These are phyloP conservation scores for Cheumatopsyche charites DNA, from an alignment of 1,140 invertebrate genomes.

Conservation along the genomic window DNA sequence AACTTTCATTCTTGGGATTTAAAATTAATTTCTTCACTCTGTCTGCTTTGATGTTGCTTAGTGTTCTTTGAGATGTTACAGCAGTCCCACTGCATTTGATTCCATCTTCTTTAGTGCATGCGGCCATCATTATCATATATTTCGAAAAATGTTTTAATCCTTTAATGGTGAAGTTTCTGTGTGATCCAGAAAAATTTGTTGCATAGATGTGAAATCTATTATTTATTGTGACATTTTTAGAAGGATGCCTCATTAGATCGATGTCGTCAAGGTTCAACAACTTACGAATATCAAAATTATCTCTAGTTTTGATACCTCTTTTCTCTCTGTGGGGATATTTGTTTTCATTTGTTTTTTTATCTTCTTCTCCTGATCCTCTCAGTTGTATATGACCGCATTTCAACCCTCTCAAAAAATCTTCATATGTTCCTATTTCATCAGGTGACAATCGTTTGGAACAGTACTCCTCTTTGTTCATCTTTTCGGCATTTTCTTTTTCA, in stretches of 20 bases:
- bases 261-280: background rate
- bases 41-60: constrained; percentile 51
- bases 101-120: constrained; percentile 55
- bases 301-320: background rate
- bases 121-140: constrained; percentile 61
- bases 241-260: background rate
- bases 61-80: constrained; percentile 32
- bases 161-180: constrained; percentile 40
- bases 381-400: background rate
- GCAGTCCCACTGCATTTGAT: constrained; percentile 44
- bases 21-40: constrained; percentile 51
- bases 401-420: background rate
- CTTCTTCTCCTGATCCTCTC: background rate
- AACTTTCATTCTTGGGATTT: constrained; percentile 49
- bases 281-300: constrained; percentile 27
- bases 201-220: constrained; percentile 39
- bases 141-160: constrained; percentile 58
- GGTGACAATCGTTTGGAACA: background rate
- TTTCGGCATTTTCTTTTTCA: background rate
- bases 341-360: background rate
- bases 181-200: constrained; percentile 13
- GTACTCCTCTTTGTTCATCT: background rate
- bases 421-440: background rate
- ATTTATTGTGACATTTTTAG: constrained; percentile 32
- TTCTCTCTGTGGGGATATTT: background rate